Conservation (phyloP, 2,888 invertebrate species). For the Atrina japonica region DNA sequence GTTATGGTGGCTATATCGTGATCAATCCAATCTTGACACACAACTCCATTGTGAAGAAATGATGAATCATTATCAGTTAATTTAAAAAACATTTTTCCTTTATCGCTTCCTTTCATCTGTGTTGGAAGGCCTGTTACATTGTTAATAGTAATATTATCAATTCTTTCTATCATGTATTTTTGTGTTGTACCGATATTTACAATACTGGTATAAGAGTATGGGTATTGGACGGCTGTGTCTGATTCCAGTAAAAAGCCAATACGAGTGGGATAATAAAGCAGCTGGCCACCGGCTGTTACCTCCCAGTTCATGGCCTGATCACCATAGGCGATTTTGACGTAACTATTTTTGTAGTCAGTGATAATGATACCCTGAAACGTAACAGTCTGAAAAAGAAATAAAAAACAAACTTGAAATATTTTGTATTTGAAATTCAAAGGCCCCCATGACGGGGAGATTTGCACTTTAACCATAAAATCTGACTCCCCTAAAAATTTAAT, state of each 20-base stretch:
- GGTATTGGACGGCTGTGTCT: slow-evolving; percentile 29
- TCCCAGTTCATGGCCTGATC: slow-evolving; percentile 47
- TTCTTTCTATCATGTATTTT: slow-evolving; percentile 40
- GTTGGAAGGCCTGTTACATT: background rate
- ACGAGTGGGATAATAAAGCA: slow-evolving; percentile 42
- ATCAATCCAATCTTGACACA: slow-evolving; percentile 33
- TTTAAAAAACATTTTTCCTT: slow-evolving; percentile 19
- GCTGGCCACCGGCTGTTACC: slow-evolving; percentile 23
- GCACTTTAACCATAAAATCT: too few relatives aligned
- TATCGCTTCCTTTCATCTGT: background rate
- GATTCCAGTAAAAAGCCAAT: slow-evolving; percentile 35
- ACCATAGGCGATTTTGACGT: slow-evolving; percentile 44
- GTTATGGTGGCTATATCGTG: slow-evolving; percentile 7
- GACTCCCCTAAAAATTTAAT: too few relatives aligned
- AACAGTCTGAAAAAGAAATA: slow-evolving; percentile 48
- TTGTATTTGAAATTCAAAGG: too few relatives aligned
- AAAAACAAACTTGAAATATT: too few relatives aligned
- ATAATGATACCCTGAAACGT: slow-evolving; percentile 54
- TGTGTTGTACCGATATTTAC: background rate
- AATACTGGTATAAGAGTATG: slow-evolving; percentile 46
- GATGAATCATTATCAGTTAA: slow-evolving; percentile 9
- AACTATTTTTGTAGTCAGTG: slow-evolving; percentile 51
- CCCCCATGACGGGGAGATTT: too few relatives aligned
- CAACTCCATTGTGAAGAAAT: slow-evolving; percentile 23
- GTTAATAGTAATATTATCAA: slow-evolving; percentile 32